Conservation (phyloP, 2,888 invertebrate genomes). For the Nomada goodeniana region DNA sequence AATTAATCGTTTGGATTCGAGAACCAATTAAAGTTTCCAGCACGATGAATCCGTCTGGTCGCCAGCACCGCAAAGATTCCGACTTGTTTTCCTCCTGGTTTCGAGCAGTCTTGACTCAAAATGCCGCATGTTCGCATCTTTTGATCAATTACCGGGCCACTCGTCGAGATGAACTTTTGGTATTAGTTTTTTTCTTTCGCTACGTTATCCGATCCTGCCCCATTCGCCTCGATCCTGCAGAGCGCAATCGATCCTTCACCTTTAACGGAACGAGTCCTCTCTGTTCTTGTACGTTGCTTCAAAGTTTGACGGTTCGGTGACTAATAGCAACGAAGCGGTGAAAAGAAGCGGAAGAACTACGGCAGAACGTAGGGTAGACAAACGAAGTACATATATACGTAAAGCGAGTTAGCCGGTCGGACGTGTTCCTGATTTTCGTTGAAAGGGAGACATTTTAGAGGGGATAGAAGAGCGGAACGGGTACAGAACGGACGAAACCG, state of each 20-base stretch:
- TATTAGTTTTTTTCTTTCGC: too few species aligned
- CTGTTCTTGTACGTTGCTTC: conserved; percentile 4
- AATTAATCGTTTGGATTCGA: conserved; percentile 74
- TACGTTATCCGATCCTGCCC: neutral
- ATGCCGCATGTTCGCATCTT: conserved; percentile 22
- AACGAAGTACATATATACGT: conserved; percentile 15
- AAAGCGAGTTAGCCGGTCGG: conserved; percentile 13
- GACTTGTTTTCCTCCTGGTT: conserved; percentile 55
- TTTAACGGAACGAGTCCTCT: conserved; percentile 19
- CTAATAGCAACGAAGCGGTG: conserved; percentile 25
- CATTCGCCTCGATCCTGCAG: neutral
- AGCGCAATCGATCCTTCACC: conserved; percentile 25
- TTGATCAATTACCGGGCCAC: conserved; percentile 1
- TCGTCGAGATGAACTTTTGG: neutral
- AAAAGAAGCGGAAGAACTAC: neutral
- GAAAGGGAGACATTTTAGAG: conserved; percentile 64
- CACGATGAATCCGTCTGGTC: conserved; percentile 64
- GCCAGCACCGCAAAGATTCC: conserved; percentile 59
- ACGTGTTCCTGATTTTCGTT: too few species aligned
- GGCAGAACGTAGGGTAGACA: conserved; percentile 12
- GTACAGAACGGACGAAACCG: conserved; percentile 52
- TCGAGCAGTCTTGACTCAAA: conserved; percentile 32
- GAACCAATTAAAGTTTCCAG: conserved; percentile 74
- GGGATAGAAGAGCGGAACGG: conserved; percentile 63
- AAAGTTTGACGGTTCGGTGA: conserved; percentile 42